These are phyloP conservation scores for Catamblyrhynchus diadema DNA, from an alignment of 2,797 vertebrate genomes.

Conservation along the genomic window DNA sequence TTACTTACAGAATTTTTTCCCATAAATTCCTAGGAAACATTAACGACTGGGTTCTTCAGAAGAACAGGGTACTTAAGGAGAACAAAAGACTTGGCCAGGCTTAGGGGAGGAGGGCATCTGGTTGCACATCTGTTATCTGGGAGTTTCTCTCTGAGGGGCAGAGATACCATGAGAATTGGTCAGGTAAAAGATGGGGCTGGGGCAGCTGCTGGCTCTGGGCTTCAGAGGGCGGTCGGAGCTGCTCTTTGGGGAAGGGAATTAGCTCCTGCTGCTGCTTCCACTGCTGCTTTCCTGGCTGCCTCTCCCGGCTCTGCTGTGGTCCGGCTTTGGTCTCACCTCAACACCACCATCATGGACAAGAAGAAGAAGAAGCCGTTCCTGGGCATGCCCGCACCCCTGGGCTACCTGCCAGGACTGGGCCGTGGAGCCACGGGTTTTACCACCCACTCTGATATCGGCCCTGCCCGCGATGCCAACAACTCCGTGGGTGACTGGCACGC, in stretches of 20 bases:
- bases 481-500: slow-evolving; percentile 96
- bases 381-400: rapidly evolving
- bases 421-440: slow-evolving; percentile 91
- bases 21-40: not conserved
- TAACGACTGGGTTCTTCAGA: rapidly evolving
- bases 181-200: not conserved
- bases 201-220: not conserved
- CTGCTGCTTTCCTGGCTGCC: not conserved
- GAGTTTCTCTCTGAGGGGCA: not conserved
- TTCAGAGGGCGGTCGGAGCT: rapidly evolving
- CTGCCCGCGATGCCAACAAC: slow-evolving; percentile 94
- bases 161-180: no score
- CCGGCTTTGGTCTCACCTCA: rapidly evolving
- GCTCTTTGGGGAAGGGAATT: not conserved
- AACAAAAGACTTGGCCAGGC: not conserved
- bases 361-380: not conserved
- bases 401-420: not conserved
- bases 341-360: not conserved
- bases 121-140: no score
- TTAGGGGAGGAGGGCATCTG: not conserved
- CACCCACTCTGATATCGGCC: slow-evolving; percentile 95
- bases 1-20: not conserved
- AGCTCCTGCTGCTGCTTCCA: not conserved
- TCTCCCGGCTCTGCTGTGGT: not conserved
- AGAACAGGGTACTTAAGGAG: not conserved